A percentile compares a stretch with the other conserved stretches of the same genome.
phyloP scores from a whole-genome alignment of 1,140 invertebrate species.

The Lepidotrigona ventralis region DNA sequence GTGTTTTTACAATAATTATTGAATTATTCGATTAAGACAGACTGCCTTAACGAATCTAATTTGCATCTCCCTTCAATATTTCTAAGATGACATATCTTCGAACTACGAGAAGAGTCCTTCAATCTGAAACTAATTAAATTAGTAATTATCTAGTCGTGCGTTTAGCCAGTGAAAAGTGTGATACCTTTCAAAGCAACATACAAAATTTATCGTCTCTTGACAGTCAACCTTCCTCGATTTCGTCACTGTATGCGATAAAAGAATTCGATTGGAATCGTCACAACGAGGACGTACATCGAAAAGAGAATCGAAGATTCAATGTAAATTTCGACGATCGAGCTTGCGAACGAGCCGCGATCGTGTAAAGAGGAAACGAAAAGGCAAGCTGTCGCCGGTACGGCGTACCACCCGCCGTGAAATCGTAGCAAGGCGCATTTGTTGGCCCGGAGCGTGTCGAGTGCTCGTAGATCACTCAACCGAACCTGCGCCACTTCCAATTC shows the following conservation, averaged over 20 bases:
- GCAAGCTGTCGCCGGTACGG: constrained; percentile 53
- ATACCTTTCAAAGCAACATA: neutral
- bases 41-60: too few species aligned
- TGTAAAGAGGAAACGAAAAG: constrained; percentile 54
- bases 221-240: neutral
- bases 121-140: neutral
- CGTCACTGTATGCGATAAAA: neutral
- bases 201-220: neutral
- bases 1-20: neutral
- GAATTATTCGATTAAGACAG: neutral
- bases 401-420: constrained; percentile 58
- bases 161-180: too few species aligned
- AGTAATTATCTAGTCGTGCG: neutral
- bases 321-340: constrained; percentile 29
- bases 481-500: constrained; percentile 55
- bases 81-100: too few species aligned
- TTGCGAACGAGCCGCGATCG: constrained; percentile 37
- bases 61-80: too few species aligned
- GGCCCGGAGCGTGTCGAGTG: constrained; percentile 57
- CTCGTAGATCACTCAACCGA: constrained; percentile 65
- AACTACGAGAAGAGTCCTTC: neutral
- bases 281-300: neutral
- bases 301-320: neutral
- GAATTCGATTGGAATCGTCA: neutral
- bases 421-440: constrained; percentile 58